Conservation (phyloP, 2,797 vertebrate genomes). For the Aphelocoma californica region DNA sequence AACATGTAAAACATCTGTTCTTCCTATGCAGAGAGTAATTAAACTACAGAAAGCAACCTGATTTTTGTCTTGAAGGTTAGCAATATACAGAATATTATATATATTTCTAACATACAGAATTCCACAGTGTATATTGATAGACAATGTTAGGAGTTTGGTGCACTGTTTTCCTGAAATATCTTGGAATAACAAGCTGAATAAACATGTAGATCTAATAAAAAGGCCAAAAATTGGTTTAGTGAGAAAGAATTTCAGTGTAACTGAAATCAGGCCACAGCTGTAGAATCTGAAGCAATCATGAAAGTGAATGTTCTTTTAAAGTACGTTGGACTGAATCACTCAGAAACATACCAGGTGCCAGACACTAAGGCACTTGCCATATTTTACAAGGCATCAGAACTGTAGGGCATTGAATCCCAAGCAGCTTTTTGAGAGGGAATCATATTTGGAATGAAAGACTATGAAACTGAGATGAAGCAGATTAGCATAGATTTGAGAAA, state of each 20-base stretch:
- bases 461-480: background rate
- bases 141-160: background rate
- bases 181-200: background rate
- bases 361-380: background rate
- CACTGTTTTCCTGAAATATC: background rate
- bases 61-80: background rate
- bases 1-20: background rate
- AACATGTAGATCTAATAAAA: background rate
- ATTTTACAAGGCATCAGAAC: background rate
- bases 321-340: background rate
- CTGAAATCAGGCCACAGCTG: background rate
- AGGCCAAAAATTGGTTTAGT: background rate
- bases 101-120: background rate
- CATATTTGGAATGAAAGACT: background rate
- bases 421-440: background rate
- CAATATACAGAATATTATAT: background rate
- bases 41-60: background rate
- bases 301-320: background rate
- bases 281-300: background rate
- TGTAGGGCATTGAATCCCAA: background rate
- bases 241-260: background rate
- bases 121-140: background rate
- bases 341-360: background rate
- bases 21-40: background rate
- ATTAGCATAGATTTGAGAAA: background rate